phyloP scores from a whole-genome alignment of 2,113 vertebrate genomes.

The Notothenia rossii region DNA sequence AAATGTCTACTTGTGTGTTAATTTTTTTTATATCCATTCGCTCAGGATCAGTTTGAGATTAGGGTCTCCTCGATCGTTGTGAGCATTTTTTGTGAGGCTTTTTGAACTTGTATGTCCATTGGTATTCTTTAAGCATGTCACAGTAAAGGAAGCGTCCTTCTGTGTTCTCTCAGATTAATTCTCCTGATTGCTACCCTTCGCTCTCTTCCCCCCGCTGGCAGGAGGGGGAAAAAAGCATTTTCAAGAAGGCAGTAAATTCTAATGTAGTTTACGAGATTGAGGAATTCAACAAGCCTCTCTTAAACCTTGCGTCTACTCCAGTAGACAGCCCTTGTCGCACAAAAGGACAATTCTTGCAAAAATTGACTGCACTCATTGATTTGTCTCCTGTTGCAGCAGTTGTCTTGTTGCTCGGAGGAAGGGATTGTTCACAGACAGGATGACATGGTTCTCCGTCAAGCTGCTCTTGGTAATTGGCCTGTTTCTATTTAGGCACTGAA shows the following conservation, averaged over 20 bases:
- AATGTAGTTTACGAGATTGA: slow-evolving; percentile 43
- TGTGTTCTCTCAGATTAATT: not conserved
- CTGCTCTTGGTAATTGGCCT: slow-evolving; percentile 64
- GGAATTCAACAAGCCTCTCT: slow-evolving; percentile 39
- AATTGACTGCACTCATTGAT: slow-evolving; percentile 64
- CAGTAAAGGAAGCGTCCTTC: too few species aligned
- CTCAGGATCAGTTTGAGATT: too few species aligned
- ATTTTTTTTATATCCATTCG: too few species aligned
- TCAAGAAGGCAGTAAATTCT: slow-evolving; percentile 22
- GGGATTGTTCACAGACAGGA: slow-evolving; percentile 51
- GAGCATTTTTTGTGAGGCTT: too few species aligned
- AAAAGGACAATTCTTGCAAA: slow-evolving; percentile 25
- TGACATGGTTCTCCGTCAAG: slow-evolving; percentile 58
- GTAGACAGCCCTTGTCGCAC: slow-evolving; percentile 24
- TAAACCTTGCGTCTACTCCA: slow-evolving; percentile 15
- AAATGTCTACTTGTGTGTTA: too few species aligned
- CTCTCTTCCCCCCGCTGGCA: not conserved
- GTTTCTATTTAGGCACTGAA: slow-evolving; percentile 51
- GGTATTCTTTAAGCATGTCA: too few species aligned
- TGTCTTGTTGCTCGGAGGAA: slow-evolving; percentile 42
- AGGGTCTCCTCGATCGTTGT: too few species aligned
- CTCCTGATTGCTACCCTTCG: slow-evolving; percentile 17
- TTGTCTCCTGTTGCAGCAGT: slow-evolving; percentile 47
- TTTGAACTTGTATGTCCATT: too few species aligned
- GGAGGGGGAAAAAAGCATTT: slow-evolving; percentile 18